These are phyloP conservation scores for Drosophila silvestris DNA, from an alignment of 2,888 invertebrate genomes.

Conservation along the genomic window DNA sequence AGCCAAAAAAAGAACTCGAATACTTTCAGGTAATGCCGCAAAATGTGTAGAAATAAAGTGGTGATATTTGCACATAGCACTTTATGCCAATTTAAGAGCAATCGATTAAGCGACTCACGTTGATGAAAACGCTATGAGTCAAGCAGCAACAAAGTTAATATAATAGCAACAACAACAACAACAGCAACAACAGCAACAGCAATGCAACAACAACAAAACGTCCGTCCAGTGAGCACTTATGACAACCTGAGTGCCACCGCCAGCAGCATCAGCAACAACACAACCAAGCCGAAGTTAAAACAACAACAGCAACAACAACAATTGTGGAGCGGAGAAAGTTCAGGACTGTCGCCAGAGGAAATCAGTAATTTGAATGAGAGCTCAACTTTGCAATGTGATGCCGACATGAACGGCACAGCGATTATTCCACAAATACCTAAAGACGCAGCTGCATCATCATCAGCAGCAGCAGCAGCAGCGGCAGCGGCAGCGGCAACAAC, in stretches of 20 bases:
- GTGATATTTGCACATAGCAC: background rate
- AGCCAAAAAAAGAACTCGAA: background rate
- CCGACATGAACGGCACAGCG: slow-evolving; percentile 5
- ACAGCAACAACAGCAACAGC: slow-evolving; percentile 11
- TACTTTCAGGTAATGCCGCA: slow-evolving; percentile 30
- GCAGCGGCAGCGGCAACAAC: slow-evolving; percentile 43
- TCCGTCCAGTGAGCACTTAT: slow-evolving; percentile 84
- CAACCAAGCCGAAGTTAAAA: slow-evolving; percentile 62
- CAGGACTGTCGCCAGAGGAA: slow-evolving; percentile 15
- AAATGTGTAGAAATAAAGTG: slow-evolving; percentile 16
- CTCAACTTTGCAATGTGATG: slow-evolving; percentile 3
- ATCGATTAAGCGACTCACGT: slow-evolving; percentile 4
- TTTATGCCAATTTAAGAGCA: slow-evolving; percentile 10
- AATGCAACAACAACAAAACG: slow-evolving; percentile 73
- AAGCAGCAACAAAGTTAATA: slow-evolving; percentile 1
- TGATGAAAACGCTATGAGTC: slow-evolving; percentile 4
- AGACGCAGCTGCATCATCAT: background rate
- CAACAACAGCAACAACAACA: slow-evolving; percentile 37
- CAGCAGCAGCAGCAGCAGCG: slow-evolving; percentile 31
- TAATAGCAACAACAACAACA: background rate
- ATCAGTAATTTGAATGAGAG: slow-evolving; percentile 11
- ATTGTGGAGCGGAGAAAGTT: slow-evolving; percentile 17
- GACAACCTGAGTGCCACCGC: slow-evolving; percentile 80
- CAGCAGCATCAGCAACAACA: slow-evolving; percentile 48
- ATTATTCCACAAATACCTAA: slow-evolving; percentile 8